A percentile compares a stretch with the other conserved stretches of the same genome.
Evolutionary conservation across 2,113 vertebrate genomes (phyloP).

Genomic region (Taurulus bubalis): DNA sequence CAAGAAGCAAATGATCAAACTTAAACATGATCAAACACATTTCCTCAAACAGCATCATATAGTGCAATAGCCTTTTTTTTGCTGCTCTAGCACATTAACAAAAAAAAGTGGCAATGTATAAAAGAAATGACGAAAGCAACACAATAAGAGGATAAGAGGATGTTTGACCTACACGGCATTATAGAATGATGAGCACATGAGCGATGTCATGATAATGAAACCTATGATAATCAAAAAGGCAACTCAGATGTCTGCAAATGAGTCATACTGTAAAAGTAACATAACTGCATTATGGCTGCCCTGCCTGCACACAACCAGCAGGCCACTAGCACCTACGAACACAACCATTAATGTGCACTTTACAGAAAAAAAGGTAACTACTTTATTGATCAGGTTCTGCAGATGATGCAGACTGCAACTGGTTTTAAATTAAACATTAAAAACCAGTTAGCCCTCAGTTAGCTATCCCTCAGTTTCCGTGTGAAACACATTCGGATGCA

Average conservation of each 20-base stretch:
- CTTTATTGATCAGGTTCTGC: neutral
- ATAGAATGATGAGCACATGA: constrained; percentile 18
- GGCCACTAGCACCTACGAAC: constrained; percentile 18
- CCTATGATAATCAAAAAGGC: constrained; percentile 49
- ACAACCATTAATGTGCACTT: constrained; percentile 5
- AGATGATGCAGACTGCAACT: neutral
- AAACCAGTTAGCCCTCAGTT: neutral
- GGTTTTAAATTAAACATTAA: constrained; percentile 4
- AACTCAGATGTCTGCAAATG: constrained; percentile 47
- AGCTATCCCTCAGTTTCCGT: constrained; percentile 2
- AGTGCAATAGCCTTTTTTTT: constrained; percentile 62
- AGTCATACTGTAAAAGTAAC: constrained; percentile 6
- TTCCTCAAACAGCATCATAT: constrained; percentile 61
- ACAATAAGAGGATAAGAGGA: neutral
- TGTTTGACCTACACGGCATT: neutral
- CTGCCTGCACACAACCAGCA: constrained; percentile 10
- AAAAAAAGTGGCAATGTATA: constrained; percentile 32
- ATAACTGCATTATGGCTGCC: constrained; percentile 7
- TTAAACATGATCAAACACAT: constrained; percentile 69
- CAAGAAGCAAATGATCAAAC: constrained; percentile 68
- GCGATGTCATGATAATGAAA: constrained; percentile 14
- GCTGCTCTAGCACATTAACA: constrained; percentile 77
- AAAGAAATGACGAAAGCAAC: constrained; percentile 24
- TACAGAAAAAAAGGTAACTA: neutral
- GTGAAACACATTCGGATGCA: constrained; percentile 11